These are phyloP conservation scores for Vesta saturnalis DNA, from an alignment of 2,888 invertebrate species.

Conservation along the genomic window DNA sequence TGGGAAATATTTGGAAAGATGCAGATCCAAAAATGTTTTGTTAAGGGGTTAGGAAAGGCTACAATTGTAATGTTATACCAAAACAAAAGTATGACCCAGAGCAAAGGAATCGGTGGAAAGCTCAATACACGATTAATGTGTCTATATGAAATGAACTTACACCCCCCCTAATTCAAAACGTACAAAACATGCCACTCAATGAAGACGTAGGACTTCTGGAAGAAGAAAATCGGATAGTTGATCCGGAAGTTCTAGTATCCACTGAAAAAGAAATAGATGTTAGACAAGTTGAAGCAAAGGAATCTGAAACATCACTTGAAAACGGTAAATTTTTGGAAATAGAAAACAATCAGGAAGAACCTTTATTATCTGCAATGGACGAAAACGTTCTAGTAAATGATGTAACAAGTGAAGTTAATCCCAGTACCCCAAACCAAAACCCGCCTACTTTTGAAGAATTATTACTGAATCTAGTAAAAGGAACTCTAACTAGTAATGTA, in stretches of 20 bases:
- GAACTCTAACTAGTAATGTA: conserved; percentile 10
- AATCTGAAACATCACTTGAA: not conserved
- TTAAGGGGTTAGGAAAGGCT: conserved; percentile 12
- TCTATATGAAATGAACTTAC: not conserved
- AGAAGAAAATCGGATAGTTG: not conserved
- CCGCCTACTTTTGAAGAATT: conserved; percentile 5
- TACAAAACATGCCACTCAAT: too few species aligned
- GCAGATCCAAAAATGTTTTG: conserved; percentile 4
- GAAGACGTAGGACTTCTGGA: not conserved
- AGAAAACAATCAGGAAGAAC: not conserved
- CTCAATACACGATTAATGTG: not conserved
- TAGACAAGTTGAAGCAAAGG: too few species aligned
- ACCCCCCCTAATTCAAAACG: not conserved
- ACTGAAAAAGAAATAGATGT: not conserved
- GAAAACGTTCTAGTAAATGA: too few species aligned
- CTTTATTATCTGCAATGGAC: too few species aligned
- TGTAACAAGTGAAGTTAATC: too few species aligned
- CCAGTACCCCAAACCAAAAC: not conserved
- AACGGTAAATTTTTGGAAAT: not conserved
- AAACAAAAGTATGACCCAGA: conserved; percentile 7
- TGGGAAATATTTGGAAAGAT: conserved; percentile 18
- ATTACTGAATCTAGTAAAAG: conserved; percentile 14
- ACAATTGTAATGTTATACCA: conserved; percentile 16
- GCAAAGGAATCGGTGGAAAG: conserved; percentile 8
- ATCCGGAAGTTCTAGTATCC: not conserved